Conservation (phyloP, 2,797 vertebrate genomes). For the Gallinago solitaria region DNA sequence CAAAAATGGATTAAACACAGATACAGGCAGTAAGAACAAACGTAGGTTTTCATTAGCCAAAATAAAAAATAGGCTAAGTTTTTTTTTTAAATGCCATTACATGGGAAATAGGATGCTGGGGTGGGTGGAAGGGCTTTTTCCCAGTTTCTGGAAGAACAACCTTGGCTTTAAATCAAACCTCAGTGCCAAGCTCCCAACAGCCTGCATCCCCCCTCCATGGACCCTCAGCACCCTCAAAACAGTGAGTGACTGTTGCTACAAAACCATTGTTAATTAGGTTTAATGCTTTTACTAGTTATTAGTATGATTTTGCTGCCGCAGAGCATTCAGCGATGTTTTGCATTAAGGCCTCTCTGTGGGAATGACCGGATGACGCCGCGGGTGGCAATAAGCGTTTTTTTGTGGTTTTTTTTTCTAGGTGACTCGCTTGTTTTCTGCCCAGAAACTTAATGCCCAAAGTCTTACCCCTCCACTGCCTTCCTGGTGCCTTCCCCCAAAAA, state of each 20-base stretch:
- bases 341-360: neutral
- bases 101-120: neutral
- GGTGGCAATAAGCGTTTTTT: neutral
- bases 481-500: neutral
- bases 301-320: neutral
- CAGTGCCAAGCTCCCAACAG: neutral
- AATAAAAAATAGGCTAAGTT: neutral
- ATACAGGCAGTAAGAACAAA: neutral
- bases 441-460: neutral
- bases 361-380: neutral
- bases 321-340: fast-evolving
- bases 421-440: neutral
- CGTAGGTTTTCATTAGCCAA: neutral
- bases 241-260: neutral
- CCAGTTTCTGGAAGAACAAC: neutral
- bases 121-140: neutral
- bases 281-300: neutral
- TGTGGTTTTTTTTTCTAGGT: neutral
- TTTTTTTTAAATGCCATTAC: neutral
- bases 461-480: neutral
- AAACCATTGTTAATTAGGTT: neutral
- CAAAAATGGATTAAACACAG: conserved; percentile 2
- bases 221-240: neutral
- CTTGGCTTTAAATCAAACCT: neutral
- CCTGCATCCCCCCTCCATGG: neutral